Evolutionary conservation across 64 coral and sea anemone genomes (phyloP).

Genomic region (Pocillopora verrucosa): DNA sequence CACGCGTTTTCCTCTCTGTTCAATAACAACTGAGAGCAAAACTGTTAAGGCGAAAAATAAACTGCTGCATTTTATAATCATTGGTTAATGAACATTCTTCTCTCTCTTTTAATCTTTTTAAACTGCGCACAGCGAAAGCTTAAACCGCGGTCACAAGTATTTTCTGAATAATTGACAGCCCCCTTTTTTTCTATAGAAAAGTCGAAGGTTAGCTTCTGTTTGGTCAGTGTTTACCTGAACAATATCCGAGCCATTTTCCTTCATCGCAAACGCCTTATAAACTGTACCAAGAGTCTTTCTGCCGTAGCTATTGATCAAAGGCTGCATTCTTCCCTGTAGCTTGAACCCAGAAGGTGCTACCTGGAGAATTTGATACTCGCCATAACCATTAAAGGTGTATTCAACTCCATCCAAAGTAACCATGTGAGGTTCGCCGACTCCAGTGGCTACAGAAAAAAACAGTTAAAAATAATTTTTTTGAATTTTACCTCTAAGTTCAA

Average conservation of each 20-base stretch:
- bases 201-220: background rate
- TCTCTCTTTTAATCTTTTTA: too few species aligned
- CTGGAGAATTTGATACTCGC: constrained; percentile 32
- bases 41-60: too few species aligned
- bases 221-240: constrained; percentile 19
- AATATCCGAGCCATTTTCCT: constrained; percentile 36
- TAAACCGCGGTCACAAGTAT: too few species aligned
- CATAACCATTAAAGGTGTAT: constrained; percentile 56
- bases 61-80: too few species aligned
- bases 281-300: constrained; percentile 1
- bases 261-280: constrained; percentile 46
- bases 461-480: background rate
- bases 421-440: constrained; percentile 52
- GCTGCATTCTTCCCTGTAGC: constrained; percentile 62
- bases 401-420: constrained; percentile 51
- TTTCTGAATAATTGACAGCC: too few species aligned
- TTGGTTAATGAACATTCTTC: too few species aligned
- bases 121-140: too few species aligned
- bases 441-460: background rate
- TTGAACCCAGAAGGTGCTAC: constrained; percentile 1
- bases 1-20: too few species aligned
- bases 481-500: too few species aligned
- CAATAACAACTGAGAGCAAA: too few species aligned
- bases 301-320: background rate
- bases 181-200: background rate